Conservation (phyloP, 2,797 vertebrate genomes). For the Miichthys miiuy region DNA sequence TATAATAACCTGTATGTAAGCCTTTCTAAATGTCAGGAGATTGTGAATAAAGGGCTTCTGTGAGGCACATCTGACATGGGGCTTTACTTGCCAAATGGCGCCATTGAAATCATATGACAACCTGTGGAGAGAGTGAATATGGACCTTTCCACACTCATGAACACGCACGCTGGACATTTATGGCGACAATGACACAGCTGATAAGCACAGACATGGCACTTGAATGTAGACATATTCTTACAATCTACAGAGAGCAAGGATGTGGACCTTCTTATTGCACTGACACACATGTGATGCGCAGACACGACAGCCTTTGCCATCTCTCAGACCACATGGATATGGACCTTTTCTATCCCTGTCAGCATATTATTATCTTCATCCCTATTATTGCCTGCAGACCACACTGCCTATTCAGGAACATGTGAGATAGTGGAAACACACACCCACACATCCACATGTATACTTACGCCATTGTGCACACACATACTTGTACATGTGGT, state of each 20-base stretch:
- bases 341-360: slow-evolving; percentile 18
- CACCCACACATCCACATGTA: background rate
- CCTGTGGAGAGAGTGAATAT: slow-evolving; percentile 30
- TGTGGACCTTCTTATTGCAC: background rate
- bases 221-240: background rate
- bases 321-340: background rate
- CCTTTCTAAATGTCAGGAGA: slow-evolving; percentile 20
- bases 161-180: slow-evolving; percentile 7
- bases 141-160: slow-evolving; percentile 1
- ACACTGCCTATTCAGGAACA: slow-evolving; percentile 3
- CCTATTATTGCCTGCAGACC: slow-evolving; percentile 8
- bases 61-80: background rate
- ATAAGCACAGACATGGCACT: slow-evolving; percentile 3
- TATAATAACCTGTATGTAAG: background rate
- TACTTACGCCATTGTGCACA: slow-evolving; percentile 1
- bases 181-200: slow-evolving; percentile 9
- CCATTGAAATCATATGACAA: slow-evolving; percentile 26
- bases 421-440: slow-evolving; percentile 7
- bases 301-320: slow-evolving; percentile 21
- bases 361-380: slow-evolving; percentile 29
- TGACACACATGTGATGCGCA: background rate
- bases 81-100: slow-evolving; percentile 2
- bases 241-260: background rate
- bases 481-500: background rate
- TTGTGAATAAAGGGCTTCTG: slow-evolving; percentile 1